These are phyloP conservation scores for Ornithoptera alexandrae DNA, from an alignment of 2,888 invertebrate genomes.

Conservation along the genomic window DNA sequence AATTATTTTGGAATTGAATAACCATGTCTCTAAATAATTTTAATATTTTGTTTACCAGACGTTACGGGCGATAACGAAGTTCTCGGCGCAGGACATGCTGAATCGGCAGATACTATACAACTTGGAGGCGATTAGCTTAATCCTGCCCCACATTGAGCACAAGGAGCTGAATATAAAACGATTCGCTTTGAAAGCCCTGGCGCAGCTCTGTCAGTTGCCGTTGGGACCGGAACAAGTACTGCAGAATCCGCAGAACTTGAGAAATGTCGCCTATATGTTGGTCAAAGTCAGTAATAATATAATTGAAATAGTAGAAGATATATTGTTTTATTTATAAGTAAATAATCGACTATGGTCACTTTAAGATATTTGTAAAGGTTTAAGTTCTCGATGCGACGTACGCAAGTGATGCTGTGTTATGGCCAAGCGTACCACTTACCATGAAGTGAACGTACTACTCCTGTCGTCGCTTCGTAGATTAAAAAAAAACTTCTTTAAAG, in stretches of 20 bases:
- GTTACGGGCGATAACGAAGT: constrained; percentile 69
- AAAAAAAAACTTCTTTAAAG: too few species aligned
- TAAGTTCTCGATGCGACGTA: too few species aligned
- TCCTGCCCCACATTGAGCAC: constrained; percentile 64
- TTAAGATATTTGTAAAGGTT: too few species aligned
- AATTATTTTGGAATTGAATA: too few species aligned
- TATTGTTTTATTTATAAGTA: too few species aligned
- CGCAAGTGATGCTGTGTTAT: too few species aligned
- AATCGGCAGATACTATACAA: constrained; percentile 60
- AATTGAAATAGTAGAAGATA: background rate
- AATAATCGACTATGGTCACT: too few species aligned
- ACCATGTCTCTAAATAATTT: too few species aligned
- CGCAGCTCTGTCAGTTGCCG: constrained; percentile 72
- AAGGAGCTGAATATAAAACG: constrained; percentile 64
- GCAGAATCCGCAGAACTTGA: constrained; percentile 56
- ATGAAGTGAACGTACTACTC: too few species aligned
- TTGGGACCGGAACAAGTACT: constrained; percentile 70
- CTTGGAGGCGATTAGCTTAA: constrained; percentile 57
- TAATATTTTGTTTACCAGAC: constrained; percentile 46
- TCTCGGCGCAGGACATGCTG: constrained; percentile 62
- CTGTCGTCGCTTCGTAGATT: too few species aligned
- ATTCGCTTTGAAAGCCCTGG: constrained; percentile 75
- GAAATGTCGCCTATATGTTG: constrained; percentile 63
- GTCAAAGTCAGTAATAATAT: constrained; percentile 49
- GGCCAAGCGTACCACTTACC: too few species aligned